Percentiles rank a stretch among this genome's conserved stretches.
Evolutionary conservation across 2,113 vertebrate species (phyloP).

Genomic region (Hucho hucho): DNA sequence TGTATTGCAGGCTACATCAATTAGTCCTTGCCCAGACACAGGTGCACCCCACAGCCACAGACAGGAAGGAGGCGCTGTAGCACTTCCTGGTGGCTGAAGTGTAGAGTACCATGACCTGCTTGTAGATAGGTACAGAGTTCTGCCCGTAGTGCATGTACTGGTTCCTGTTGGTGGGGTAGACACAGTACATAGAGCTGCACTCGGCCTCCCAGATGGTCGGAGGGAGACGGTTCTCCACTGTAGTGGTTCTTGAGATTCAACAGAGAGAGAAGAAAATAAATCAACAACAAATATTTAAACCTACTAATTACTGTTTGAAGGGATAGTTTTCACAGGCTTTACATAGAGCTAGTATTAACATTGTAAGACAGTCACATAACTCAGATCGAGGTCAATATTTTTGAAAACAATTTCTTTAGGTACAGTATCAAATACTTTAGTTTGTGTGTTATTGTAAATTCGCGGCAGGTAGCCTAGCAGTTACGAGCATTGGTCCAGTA

Average conservation of each 20-base stretch:
- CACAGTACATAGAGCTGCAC: constrained; percentile 54
- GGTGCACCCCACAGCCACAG: constrained; percentile 66
- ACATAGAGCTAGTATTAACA: too few species aligned
- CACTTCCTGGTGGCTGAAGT: constrained; percentile 10
- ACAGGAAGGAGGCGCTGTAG: constrained; percentile 40
- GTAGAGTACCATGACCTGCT: constrained; percentile 60
- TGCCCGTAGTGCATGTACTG: neutral
- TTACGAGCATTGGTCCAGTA: too few species aligned
- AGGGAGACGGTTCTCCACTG: constrained; percentile 51
- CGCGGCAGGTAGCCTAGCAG: too few species aligned
- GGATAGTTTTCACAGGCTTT: too few species aligned
- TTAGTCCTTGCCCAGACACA: constrained; percentile 44
- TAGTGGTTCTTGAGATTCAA: constrained; percentile 37
- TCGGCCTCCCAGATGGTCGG: constrained; percentile 64
- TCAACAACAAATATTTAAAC: too few species aligned
- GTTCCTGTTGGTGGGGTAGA: neutral
- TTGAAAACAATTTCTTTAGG: neutral
- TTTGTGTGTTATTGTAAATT: neutral
- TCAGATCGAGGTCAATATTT: too few species aligned
- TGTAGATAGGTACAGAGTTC: constrained; percentile 63
- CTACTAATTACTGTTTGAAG: too few species aligned
- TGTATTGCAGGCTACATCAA: neutral
- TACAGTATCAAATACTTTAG: neutral
- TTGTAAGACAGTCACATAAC: too few species aligned
- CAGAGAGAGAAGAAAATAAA: neutral